Percentiles rank a stretch among this genome's conserved stretches.
Conservation (phyloP, 2,888 invertebrate genomes). For the Agonopterix arenella region DNA sequence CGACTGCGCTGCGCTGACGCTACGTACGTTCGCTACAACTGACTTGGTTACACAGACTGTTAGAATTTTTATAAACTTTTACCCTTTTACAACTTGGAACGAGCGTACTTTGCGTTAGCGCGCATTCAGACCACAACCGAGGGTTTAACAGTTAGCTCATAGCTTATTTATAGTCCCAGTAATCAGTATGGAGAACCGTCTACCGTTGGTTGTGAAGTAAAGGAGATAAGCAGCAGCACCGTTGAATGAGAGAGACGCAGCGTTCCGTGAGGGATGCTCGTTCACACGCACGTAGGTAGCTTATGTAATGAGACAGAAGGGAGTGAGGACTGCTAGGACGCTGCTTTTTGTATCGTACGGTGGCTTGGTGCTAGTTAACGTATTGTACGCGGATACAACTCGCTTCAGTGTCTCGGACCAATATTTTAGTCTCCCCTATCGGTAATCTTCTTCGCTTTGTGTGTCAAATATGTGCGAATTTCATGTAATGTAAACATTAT, state of each 20-base stretch:
- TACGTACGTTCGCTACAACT: slow-evolving; percentile 39
- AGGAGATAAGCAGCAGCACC: slow-evolving; percentile 3
- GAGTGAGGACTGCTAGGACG: slow-evolving; percentile 25
- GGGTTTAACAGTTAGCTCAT: not conserved
- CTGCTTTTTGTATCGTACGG: slow-evolving; percentile 59
- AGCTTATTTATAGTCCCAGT: slow-evolving; percentile 10
- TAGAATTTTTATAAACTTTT: slow-evolving; percentile 62
- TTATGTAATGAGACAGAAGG: slow-evolving; percentile 28
- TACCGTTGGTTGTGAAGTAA: slow-evolving; percentile 32
- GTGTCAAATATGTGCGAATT: slow-evolving; percentile 76
- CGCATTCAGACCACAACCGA: not conserved
- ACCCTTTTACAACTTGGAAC: slow-evolving; percentile 60
- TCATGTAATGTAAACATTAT: slow-evolving; percentile 67
- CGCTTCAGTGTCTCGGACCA: slow-evolving; percentile 76
- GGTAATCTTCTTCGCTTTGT: slow-evolving; percentile 73
- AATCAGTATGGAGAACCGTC: slow-evolving; percentile 11
- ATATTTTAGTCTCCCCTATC: slow-evolving; percentile 63
- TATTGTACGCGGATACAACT: slow-evolving; percentile 57
- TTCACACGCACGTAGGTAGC: slow-evolving; percentile 32
- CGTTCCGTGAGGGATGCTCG: slow-evolving; percentile 9
- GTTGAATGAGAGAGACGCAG: slow-evolving; percentile 6
- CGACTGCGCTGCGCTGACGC: slow-evolving; percentile 30
- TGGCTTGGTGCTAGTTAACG: slow-evolving; percentile 72
- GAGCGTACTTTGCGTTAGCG: slow-evolving; percentile 41
- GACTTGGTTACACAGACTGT: slow-evolving; percentile 40